These are phyloP conservation scores for Bicyclus anynana DNA, from an alignment of 1,140 invertebrate genomes.

Conservation along the genomic window DNA sequence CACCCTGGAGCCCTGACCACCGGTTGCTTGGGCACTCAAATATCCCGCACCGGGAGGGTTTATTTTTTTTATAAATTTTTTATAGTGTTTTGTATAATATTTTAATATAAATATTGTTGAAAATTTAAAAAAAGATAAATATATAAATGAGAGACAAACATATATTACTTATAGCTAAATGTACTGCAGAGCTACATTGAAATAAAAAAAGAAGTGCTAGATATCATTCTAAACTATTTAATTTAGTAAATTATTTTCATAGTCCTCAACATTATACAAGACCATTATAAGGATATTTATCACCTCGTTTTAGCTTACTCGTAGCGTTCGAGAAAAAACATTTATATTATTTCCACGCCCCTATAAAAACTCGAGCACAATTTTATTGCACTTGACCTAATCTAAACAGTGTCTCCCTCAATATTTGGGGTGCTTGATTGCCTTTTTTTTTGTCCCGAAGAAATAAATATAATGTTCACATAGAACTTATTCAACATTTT, in stretches of 20 bases:
- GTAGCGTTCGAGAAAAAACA: background rate
- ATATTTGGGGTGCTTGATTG: background rate
- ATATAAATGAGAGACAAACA: no score
- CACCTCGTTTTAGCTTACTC: background rate
- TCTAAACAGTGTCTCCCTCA: slow-evolving; percentile 2
- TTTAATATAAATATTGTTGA: no score
- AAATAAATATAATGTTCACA: background rate
- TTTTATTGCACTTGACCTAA: slow-evolving; percentile 1
- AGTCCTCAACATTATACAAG: background rate
- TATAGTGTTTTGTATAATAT: no score
- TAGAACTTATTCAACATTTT: no score
- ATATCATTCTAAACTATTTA: background rate
- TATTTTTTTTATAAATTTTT: no score
- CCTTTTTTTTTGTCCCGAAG: background rate
- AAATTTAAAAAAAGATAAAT: no score
- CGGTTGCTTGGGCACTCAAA: no score
- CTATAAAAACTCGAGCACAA: background rate
- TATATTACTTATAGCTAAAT: no score
- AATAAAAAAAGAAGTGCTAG: no score
- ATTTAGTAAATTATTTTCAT: background rate
- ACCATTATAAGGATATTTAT: background rate
- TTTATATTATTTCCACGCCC: slow-evolving; percentile 1
- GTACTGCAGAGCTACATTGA: no score
- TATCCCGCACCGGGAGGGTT: no score
- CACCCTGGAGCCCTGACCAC: no score